These are phyloP conservation scores for Alloscopus bannaensis DNA, from an alignment of 2,888 invertebrate species.

Conservation along the genomic window DNA sequence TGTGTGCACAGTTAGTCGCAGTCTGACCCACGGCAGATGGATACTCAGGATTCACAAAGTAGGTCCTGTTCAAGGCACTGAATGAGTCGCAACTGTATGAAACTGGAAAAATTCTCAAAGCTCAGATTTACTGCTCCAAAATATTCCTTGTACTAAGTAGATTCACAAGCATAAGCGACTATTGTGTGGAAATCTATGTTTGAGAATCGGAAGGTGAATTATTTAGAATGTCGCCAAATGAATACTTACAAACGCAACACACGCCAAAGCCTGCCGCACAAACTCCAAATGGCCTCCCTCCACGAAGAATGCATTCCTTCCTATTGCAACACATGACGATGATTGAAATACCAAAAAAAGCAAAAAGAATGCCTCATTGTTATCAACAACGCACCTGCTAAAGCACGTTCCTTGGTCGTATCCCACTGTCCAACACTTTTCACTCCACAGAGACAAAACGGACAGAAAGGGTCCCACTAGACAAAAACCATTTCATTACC, in stretches of 20 bases:
- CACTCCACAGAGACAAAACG: slow-evolving; percentile 69
- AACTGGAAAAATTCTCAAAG: slow-evolving; percentile 80
- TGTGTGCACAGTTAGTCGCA: slow-evolving; percentile 65
- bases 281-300: slow-evolving; percentile 80
- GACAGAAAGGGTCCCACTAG: slow-evolving; percentile 69
- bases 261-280: slow-evolving; percentile 86
- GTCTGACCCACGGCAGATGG: slow-evolving; percentile 72
- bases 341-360: too few relatives aligned
- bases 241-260: slow-evolving; percentile 85
- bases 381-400: slow-evolving; percentile 53
- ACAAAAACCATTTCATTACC: too few relatives aligned
- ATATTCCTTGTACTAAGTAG: too few relatives aligned
- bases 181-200: too few relatives aligned
- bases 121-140: too few relatives aligned
- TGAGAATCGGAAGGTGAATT: too few relatives aligned
- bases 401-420: slow-evolving; percentile 72
- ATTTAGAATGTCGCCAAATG: too few relatives aligned
- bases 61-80: slow-evolving; percentile 80
- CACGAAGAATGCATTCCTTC: slow-evolving; percentile 80
- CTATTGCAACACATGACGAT: slow-evolving; percentile 43
- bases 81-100: slow-evolving; percentile 82
- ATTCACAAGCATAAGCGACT: too few relatives aligned
- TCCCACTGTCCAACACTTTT: slow-evolving; percentile 71
- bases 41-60: slow-evolving; percentile 83
- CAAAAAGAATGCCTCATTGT: background rate